Evolutionary conservation across 2,797 vertebrate species (phyloP), one percentile per base, ranked within the genome.

Genomic region (Galagoides demidoff): DNA sequence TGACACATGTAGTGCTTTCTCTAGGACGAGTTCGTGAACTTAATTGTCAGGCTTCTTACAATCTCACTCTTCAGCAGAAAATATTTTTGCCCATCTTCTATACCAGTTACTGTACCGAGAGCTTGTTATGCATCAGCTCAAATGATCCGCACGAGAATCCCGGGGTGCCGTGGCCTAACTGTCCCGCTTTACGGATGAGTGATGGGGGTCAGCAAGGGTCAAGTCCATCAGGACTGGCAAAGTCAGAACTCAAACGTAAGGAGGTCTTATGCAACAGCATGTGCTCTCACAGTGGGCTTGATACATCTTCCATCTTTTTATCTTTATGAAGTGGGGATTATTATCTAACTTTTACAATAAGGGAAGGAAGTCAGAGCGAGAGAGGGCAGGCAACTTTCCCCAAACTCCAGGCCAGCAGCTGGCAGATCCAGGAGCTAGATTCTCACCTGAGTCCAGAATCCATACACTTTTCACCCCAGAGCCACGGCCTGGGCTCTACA

Each of bases 151-250:
- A 27, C 29, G 5, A 57, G 52, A n/a, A 12, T 27, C 16, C 31
- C 16, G 20, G 2, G 34, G 27, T 8, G 6, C 16, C 20, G 63
- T 1, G 27, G 34, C 1, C 4, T 19, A 37, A 13, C 11, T 3
- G 49, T 17, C 31, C 20, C 25, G 34, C 49, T n/a, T 85, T 70
- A 49, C 3, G 17, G 66, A 68, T 23, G 22, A 22, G 19, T 3
- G 17, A 39, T 3, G 4, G 64, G 82, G 76, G 29, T 16, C 10
- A 14, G 6, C 13, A 1, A 78, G 52, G 22, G 0, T 43, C 59
- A 90, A n/a, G 13, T 27, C 66, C 8, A 29, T 22, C 20, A 13
- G 0, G 0, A 70, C 70, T 43, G 25, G 34, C 52, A 61, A 37
- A 66, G 9, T 11, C 49, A 76, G 34, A 76, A 68, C 25, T 22